Evolutionary conservation across 2,888 invertebrate species (phyloP), one percentile per base, ranked within the genome.

Genomic region (Orgyia antiqua): DNA sequence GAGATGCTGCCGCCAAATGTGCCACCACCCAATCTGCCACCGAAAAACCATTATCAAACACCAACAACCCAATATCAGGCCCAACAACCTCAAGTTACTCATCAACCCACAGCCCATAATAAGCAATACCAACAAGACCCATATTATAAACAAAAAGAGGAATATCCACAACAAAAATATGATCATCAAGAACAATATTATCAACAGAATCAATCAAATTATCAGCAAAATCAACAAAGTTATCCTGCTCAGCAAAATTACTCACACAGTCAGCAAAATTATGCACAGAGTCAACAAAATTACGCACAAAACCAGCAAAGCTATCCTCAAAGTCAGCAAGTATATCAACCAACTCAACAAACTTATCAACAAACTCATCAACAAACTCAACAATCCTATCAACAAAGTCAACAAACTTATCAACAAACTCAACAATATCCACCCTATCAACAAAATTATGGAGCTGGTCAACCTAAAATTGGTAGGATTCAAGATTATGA

Each of bases 401-500:
- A 24, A 5, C 36, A 32, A 24, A 27, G 6, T 15, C 29, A 28
- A 10, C 29, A 21, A 2, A 45, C 36, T 13, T 24, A 37, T 18
- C 78, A 80, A 37, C 82, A 73, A 50, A 78, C 78, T 58, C 64
- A 78, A 35, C 58, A 58, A 25, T 53, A 58, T 4, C 57, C 62
- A 18, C 57, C 58, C n/a, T 61, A 60, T 39, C 67, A 62, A 24
- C 66, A 65, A 33, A 66, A 71, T 17, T 64, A 70, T 19, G 52
- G 58, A 2, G 49, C 9, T 11, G 25, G 12, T 2, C 50, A 68
- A 29, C 77, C 77, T 68, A 87, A 87, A 68, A 89, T 94, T 65
- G 90, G 93, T 44, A 88, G 92, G 82, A 93, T 94, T 49, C 92
- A 93, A 45, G 94, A 94, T 60, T 94, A 94, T 58, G 94, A 94